Evolutionary conservation across 2,113 vertebrate genomes (phyloP).

Genomic region (Barnardius zonarius): DNA sequence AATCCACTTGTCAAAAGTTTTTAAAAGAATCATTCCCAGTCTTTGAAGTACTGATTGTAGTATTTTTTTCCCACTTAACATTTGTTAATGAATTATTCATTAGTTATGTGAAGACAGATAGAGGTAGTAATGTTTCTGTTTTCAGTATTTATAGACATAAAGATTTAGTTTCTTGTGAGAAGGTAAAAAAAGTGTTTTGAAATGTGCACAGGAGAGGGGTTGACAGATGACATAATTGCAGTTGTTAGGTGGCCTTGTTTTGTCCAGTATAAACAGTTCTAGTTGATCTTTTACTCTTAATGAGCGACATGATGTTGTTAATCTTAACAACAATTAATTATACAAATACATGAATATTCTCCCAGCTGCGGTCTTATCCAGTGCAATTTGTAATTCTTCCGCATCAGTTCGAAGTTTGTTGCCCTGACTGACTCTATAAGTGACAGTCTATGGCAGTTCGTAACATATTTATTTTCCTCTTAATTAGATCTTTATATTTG

Average conservation of each 20-base stretch:
- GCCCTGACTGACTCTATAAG: neutral
- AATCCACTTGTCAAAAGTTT: neutral
- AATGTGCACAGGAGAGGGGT: neutral
- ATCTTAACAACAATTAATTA: neutral
- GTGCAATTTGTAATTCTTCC: neutral
- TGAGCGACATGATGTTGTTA: neutral
- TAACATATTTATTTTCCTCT: neutral
- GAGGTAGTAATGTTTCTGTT: neutral
- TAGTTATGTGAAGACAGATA: neutral
- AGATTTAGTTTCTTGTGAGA: neutral
- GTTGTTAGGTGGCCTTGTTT: neutral
- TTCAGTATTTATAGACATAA: neutral
- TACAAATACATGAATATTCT: neutral
- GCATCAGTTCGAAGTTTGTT: neutral
- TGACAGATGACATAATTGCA: neutral
- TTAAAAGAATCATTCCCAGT: neutral
- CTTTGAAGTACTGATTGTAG: neutral
- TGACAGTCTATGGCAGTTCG: neutral
- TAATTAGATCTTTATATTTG: neutral
- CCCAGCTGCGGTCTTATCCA: neutral
- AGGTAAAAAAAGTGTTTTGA: neutral
- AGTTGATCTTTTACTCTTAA: neutral
- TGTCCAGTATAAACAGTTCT: neutral
- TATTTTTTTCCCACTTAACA: neutral
- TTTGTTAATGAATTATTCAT: neutral